Evolutionary conservation across 2,888 invertebrate genomes (phyloP).

Genomic region (Linnaemya tessellans): DNA sequence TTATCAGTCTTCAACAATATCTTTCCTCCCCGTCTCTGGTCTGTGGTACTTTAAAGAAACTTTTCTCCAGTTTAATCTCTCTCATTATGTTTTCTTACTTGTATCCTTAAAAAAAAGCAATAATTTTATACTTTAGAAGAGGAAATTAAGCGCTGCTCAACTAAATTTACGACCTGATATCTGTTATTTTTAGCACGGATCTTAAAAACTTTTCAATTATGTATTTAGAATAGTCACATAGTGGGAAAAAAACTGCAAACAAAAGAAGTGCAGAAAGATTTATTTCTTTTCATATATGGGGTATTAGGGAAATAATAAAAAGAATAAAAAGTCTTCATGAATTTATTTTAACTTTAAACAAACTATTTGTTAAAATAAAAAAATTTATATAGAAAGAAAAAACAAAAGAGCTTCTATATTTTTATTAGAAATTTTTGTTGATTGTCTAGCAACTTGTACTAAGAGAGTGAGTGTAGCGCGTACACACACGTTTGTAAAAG

Average conservation of each 20-base stretch:
- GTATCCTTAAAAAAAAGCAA: neutral
- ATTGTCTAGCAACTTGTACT: constrained; percentile 48
- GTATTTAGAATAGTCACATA: constrained; percentile 20
- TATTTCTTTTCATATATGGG: constrained; percentile 63
- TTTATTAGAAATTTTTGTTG: constrained; percentile 60
- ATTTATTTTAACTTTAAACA: constrained; percentile 52
- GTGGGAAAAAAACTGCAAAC: neutral
- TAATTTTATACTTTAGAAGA: constrained; percentile 19
- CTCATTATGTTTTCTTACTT: neutral
- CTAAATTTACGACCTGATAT: constrained; percentile 59
- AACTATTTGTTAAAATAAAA: constrained; percentile 35
- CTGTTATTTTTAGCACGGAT: constrained; percentile 22
- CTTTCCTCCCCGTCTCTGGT: neutral
- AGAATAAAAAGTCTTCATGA: constrained; percentile 39
- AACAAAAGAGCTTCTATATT: constrained; percentile 4
- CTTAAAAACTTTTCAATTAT: constrained; percentile 52
- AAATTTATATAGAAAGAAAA: neutral
- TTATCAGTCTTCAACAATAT: too few relatives aligned
- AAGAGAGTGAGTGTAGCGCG: neutral
- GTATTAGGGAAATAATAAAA: constrained; percentile 49
- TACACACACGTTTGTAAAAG: neutral
- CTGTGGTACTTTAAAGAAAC: neutral
- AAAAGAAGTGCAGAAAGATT: constrained; percentile 49
- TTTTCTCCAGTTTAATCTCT: neutral
- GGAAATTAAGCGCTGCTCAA: constrained; percentile 54